A percentile compares a stretch with the other conserved stretches of the same genome.
Evolutionary conservation across 2,113 vertebrate species (phyloP).

Genomic region (Monopterus albus): DNA sequence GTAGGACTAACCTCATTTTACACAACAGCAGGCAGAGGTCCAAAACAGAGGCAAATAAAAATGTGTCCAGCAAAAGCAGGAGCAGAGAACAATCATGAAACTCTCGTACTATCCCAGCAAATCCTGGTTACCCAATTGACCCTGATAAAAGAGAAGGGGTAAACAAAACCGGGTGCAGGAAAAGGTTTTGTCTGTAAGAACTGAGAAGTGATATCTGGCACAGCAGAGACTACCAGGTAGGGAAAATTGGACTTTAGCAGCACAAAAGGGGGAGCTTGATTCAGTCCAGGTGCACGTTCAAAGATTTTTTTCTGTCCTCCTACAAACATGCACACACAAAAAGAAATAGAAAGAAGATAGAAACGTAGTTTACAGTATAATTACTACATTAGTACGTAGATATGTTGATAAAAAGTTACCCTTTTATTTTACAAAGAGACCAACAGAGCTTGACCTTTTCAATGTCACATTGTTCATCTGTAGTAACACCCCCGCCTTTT

Average conservation of each 20-base stretch:
- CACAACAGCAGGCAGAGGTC: conserved; percentile 35
- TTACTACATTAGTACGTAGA: conserved; percentile 16
- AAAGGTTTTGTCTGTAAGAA: conserved; percentile 38
- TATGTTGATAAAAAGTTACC: conserved; percentile 22
- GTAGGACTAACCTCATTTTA: conserved; percentile 21
- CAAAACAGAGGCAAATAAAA: conserved; percentile 42
- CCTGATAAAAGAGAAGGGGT: conserved; percentile 46
- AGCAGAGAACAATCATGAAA: conserved; percentile 46
- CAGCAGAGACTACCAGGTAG: conserved; percentile 16
- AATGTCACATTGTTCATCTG: conserved; percentile 71
- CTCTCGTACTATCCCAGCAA: conserved; percentile 37
- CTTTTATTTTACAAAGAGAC: conserved; percentile 3
- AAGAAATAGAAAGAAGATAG: background rate
- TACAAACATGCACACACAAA: background rate
- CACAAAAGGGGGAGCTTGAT: conserved; percentile 35
- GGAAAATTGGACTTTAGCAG: conserved; percentile 39
- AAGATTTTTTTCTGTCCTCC: background rate
- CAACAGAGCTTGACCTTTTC: conserved; percentile 57
- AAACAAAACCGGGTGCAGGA: conserved; percentile 53
- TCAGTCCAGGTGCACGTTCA: conserved; percentile 18
- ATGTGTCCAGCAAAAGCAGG: conserved; percentile 30
- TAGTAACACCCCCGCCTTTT: conserved; percentile 41
- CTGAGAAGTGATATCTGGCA: conserved; percentile 50
- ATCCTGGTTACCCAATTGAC: conserved; percentile 59
- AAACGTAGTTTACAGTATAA: conserved; percentile 9